Conservation (phyloP, 1,140 invertebrate genomes). For the Trinorchestia longiramus region DNA sequence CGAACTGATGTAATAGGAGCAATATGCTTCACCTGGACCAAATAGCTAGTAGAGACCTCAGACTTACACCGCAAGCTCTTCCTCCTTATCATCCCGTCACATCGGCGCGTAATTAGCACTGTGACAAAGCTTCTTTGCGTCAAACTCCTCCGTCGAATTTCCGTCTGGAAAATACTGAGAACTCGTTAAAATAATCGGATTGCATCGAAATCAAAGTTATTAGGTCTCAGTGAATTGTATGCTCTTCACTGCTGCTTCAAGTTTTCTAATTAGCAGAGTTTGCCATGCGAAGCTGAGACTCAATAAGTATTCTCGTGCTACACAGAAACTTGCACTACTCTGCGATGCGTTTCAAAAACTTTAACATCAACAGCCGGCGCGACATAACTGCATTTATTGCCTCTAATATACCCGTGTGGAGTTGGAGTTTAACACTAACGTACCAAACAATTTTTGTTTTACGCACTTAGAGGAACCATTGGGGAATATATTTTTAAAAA, state of each 20-base stretch:
- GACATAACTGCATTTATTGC: background rate
- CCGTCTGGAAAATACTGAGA: background rate
- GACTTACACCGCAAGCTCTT: background rate
- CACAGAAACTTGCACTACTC: background rate
- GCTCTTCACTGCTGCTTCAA: background rate
- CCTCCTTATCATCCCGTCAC: background rate
- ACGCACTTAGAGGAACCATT: background rate
- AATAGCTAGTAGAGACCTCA: background rate
- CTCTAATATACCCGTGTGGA: background rate
- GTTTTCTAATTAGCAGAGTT: conserved; percentile 7
- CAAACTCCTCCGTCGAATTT: background rate
- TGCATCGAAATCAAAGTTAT: conserved; percentile 26
- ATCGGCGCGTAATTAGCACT: background rate
- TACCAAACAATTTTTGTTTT: background rate
- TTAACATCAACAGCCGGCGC: background rate
- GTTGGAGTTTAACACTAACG: background rate
- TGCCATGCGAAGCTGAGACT: background rate
- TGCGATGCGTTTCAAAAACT: background rate
- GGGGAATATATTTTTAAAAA: background rate
- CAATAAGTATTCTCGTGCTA: background rate
- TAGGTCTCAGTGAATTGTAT: background rate
- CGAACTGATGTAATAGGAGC: background rate
- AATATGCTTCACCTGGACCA: background rate
- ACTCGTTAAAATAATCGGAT: conserved; percentile 44
- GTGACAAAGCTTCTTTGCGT: background rate